A percentile compares a stretch with the other conserved stretches of the same genome.
Evolutionary conservation across 92 coral and sea anemone species (phyloP).

Genomic region (Zoanthus solanderi): DNA sequence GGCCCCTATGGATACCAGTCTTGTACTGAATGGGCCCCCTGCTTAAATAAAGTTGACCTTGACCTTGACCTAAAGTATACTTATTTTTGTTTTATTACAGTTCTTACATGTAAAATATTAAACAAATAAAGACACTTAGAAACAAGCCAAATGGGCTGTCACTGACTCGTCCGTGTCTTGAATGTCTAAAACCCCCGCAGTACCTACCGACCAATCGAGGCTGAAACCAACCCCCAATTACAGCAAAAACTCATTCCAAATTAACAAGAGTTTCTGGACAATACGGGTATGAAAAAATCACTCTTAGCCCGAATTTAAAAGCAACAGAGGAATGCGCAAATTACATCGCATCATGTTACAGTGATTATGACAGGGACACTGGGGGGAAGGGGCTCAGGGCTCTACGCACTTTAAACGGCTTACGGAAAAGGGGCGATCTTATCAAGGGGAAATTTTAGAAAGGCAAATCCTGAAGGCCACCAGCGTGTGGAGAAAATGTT

Average conservation of each 20-base stretch:
- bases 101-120: neutral
- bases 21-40: too few species aligned
- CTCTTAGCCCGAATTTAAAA: constrained; percentile 8
- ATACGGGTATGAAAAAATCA: constrained; percentile 11
- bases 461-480: constrained; percentile 4
- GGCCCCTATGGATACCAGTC: too few species aligned
- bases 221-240: neutral
- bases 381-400: constrained; percentile 17
- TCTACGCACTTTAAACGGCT: constrained; percentile 8
- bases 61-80: neutral
- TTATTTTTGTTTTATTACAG: neutral
- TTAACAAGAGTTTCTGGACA: neutral
- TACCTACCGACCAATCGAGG: neutral
- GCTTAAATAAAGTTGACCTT: too few species aligned
- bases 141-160: neutral
- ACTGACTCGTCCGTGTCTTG: neutral
- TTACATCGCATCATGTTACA: neutral
- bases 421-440: constrained; percentile 2
- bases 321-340: constrained; percentile 12
- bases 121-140: neutral
- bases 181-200: neutral
- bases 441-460: neutral
- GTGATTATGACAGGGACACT: neutral
- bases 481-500: constrained; percentile 8
- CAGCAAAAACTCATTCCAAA: neutral